Evolutionary conservation across 2,888 invertebrate species (phyloP).

Genomic region (Agonum fuliginosum): DNA sequence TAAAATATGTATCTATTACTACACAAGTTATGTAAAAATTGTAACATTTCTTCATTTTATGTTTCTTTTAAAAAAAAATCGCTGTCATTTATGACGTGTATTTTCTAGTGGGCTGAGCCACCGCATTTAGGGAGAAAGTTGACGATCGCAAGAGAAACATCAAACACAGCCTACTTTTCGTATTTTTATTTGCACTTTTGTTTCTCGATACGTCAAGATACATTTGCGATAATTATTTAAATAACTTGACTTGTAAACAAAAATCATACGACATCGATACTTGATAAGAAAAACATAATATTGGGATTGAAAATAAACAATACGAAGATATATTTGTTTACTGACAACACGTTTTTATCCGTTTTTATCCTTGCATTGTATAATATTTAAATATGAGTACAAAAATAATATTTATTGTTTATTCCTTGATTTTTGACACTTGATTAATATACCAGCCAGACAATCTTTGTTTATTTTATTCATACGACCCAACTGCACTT

Average conservation of each 20-base stretch:
- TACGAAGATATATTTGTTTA: constrained; percentile 20
- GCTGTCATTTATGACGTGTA: no score
- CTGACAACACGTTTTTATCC: background rate
- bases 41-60: no score
- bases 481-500: no score
- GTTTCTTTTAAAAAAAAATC: no score
- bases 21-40: no score
- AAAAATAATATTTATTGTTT: background rate
- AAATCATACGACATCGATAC: constrained; percentile 34
- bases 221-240: constrained; percentile 28
- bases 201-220: constrained; percentile 1
- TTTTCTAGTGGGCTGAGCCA: constrained; percentile 28
- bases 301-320: constrained; percentile 8
- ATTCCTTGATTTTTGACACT: no score
- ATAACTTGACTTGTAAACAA: constrained; percentile 18
- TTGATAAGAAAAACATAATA: constrained; percentile 4
- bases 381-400: constrained; percentile 9
- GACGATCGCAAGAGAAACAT: constrained; percentile 34
- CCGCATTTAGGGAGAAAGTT: constrained; percentile 40
- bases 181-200: constrained; percentile 35
- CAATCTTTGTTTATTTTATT: background rate
- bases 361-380: background rate
- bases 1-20: no score
- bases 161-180: constrained; percentile 32
- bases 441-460: no score